Evolutionary conservation across 2,797 vertebrate genomes (phyloP).

Genomic region (Onychomys arenicola): DNA sequence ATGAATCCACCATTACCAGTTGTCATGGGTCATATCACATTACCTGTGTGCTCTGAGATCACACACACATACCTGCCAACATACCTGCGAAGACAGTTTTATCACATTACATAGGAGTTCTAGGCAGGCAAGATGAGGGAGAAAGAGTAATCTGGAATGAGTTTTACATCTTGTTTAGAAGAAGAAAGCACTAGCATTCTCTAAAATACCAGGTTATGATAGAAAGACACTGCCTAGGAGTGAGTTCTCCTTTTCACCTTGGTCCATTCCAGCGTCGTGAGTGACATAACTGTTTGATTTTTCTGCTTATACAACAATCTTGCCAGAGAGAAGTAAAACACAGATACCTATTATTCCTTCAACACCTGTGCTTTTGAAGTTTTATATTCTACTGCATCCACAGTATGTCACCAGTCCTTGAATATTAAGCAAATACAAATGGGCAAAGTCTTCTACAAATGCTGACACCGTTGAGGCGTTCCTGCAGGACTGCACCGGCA

Average conservation of each 20-base stretch:
- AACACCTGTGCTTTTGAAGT: constrained; percentile 85
- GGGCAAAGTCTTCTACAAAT: constrained; percentile 79
- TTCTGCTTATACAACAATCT: constrained; percentile 93
- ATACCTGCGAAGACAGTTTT: constrained; percentile 42
- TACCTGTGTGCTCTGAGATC: constrained; percentile 58
- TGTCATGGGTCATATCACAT: constrained; percentile 54
- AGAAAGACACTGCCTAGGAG: constrained; percentile 79
- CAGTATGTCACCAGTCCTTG: constrained; percentile 78
- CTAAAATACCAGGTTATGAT: constrained; percentile 79
- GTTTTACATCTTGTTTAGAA: constrained; percentile 60
- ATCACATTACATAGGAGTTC: constrained; percentile 69
- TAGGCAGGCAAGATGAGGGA: constrained; percentile 74
- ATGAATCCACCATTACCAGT: constrained; percentile 71
- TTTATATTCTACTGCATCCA: constrained; percentile 78
- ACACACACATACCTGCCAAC: constrained; percentile 66
- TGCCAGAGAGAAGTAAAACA: constrained; percentile 89
- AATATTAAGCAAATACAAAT: constrained; percentile 72
- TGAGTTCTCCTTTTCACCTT: constrained; percentile 85
- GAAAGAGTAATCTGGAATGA: constrained; percentile 62
- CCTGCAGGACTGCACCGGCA: neutral
- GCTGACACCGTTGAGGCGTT: no score
- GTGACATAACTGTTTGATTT: constrained; percentile 90
- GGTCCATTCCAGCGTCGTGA: constrained; percentile 91
- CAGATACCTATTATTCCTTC: constrained; percentile 84
- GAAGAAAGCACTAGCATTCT: constrained; percentile 70